Conservation (phyloP, 2,888 invertebrate genomes). For the Rhagium mordax region DNA sequence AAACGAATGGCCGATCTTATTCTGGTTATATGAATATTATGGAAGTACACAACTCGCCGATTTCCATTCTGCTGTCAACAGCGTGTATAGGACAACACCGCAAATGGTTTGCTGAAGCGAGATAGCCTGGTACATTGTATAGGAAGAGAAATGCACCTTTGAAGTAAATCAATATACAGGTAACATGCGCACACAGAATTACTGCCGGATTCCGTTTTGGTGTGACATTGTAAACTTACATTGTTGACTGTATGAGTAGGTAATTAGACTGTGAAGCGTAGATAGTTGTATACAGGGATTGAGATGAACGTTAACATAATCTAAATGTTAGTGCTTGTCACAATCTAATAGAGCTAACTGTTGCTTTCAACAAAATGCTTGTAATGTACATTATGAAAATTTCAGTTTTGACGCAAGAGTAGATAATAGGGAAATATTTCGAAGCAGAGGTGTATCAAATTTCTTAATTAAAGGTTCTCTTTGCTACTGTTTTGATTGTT, state of each 20-base stretch:
- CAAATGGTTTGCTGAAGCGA: slow-evolving; percentile 31
- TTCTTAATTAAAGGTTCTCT: slow-evolving; percentile 4
- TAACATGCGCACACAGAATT: slow-evolving; percentile 45
- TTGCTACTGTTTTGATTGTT: not conserved
- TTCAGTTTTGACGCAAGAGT: slow-evolving; percentile 18
- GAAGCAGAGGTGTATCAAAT: slow-evolving; percentile 1
- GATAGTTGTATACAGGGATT: slow-evolving; percentile 15
- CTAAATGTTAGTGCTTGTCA: slow-evolving; percentile 2
- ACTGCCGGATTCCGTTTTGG: slow-evolving; percentile 36
- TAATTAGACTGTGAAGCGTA: slow-evolving; percentile 44
- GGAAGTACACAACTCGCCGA: not conserved
- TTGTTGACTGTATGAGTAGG: slow-evolving; percentile 43
- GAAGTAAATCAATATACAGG: slow-evolving; percentile 49
- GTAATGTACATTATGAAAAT: slow-evolving; percentile 36
- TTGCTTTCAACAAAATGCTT: slow-evolving; percentile 39
- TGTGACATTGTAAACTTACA: slow-evolving; percentile 35
- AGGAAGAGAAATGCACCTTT: slow-evolving; percentile 39
- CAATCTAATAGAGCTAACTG: slow-evolving; percentile 42
- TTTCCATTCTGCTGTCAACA: not conserved
- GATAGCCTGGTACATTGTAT: slow-evolving; percentile 34
- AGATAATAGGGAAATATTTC: not conserved
- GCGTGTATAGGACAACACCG: slow-evolving; percentile 21
- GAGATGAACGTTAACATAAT: not conserved
- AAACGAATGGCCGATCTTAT: not conserved
- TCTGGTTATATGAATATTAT: slow-evolving; percentile 14